Conservation (phyloP, 2,797 vertebrate genomes). For the Arrhamphus sclerolepis region DNA sequence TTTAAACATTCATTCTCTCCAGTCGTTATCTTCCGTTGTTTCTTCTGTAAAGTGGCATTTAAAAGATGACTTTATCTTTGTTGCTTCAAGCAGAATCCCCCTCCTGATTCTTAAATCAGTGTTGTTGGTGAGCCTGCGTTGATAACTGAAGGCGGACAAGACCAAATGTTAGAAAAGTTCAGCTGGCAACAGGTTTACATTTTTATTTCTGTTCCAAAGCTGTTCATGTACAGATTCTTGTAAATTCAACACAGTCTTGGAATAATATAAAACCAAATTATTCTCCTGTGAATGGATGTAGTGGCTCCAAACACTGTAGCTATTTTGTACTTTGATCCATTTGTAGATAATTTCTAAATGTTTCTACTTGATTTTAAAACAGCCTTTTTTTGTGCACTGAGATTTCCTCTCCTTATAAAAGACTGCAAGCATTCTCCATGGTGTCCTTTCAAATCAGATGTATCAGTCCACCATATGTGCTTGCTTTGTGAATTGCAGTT, state of each 20-base stretch:
- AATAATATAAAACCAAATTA: constrained; percentile 63
- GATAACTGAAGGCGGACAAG: constrained; percentile 41
- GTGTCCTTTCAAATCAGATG: constrained; percentile 88
- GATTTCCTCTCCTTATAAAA: constrained; percentile 84
- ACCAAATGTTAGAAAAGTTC: constrained; percentile 56
- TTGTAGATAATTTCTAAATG: constrained; percentile 96
- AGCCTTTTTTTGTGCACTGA: constrained; percentile 88
- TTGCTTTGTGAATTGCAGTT: constrained; percentile 85
- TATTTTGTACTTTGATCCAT: constrained; percentile 92
- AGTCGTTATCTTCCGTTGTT: constrained; percentile 7
- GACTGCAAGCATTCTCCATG: constrained; percentile 86
- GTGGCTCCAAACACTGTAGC: constrained; percentile 74
- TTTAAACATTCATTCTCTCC: constrained; percentile 9
- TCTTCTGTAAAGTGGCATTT: constrained; percentile 32
- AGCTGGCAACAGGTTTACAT: constrained; percentile 45
- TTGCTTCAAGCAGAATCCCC: constrained; percentile 33
- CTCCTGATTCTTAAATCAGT: constrained; percentile 28
- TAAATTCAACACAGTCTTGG: constrained; percentile 30
- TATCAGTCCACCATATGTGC: constrained; percentile 84
- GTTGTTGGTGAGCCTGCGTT: constrained; percentile 24
- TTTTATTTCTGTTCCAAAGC: constrained; percentile 46
- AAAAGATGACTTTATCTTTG: constrained; percentile 12
- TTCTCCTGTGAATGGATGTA: constrained; percentile 65
- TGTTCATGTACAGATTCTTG: constrained; percentile 36
- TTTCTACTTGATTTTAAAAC: constrained; percentile 96